phyloP scores from a whole-genome alignment of 2,888 invertebrate species.

The Eudasyphora cyanicolor region DNA sequence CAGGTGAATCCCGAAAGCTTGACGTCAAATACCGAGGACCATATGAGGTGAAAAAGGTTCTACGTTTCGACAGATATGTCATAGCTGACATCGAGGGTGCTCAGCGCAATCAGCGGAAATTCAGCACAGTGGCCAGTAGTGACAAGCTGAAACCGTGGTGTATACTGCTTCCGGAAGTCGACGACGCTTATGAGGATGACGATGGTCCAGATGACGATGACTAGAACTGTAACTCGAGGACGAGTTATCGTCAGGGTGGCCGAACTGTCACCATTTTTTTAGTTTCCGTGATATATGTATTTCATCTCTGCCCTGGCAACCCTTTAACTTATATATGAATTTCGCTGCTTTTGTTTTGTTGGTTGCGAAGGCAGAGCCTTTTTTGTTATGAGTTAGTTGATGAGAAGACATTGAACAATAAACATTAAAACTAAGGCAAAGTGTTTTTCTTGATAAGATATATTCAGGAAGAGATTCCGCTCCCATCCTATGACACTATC shows the following conservation, averaged over 20 bases:
- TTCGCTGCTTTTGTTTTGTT: no score
- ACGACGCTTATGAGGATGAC: slow-evolving; percentile 28
- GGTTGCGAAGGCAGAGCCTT: no score
- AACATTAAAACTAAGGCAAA: no score
- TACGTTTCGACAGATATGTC: slow-evolving; percentile 44
- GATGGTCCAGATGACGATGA: neutral
- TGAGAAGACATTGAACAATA: no score
- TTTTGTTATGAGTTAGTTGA: no score
- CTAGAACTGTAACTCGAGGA: slow-evolving; percentile 40
- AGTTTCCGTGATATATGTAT: neutral
- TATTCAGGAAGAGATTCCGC: no score
- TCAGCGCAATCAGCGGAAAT: slow-evolving; percentile 27
- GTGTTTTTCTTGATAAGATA: no score
- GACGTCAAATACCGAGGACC: slow-evolving; percentile 41
- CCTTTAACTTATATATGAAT: no score
- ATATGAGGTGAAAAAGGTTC: slow-evolving; percentile 36
- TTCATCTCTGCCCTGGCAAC: neutral
- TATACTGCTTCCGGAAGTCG: slow-evolving; percentile 40
- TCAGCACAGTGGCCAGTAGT: slow-evolving; percentile 48
- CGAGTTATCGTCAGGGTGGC: slow-evolving; percentile 51
- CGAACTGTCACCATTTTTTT: slow-evolving; percentile 46
- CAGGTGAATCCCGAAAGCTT: slow-evolving; percentile 40
- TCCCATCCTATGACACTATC: no score
- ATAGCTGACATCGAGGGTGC: slow-evolving; percentile 44
- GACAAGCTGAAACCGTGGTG: slow-evolving; percentile 63